Conservation (phyloP, 23 tunicate species). For the Aplidium turbinatum region DNA sequence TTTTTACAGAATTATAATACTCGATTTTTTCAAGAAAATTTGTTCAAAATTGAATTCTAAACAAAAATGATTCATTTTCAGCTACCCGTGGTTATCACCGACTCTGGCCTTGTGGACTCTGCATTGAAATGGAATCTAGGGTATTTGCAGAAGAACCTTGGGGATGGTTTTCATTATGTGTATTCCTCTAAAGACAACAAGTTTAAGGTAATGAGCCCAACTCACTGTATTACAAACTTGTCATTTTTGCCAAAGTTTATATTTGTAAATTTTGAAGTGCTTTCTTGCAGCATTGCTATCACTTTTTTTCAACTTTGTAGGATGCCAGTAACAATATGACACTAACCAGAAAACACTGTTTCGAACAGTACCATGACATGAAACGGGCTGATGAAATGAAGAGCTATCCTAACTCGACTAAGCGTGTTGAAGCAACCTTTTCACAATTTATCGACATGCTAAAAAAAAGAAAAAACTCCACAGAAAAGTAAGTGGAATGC, state of each 20-base stretch:
- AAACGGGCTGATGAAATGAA: slow-evolving; percentile 32
- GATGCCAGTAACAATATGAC: too few species aligned
- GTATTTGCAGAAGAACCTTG: slow-evolving; percentile 61
- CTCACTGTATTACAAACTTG: too few species aligned
- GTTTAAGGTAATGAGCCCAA: too few species aligned
- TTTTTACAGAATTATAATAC: too few species aligned
- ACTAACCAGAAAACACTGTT: too few species aligned
- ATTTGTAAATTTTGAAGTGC: too few species aligned
- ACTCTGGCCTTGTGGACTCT: slow-evolving; percentile 49
- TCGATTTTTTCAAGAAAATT: too few species aligned
- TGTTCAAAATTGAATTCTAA: too few species aligned
- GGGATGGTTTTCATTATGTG: slow-evolving; percentile 56
- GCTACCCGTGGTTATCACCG: slow-evolving; percentile 83
- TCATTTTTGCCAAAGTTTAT: too few species aligned
- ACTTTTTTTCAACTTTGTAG: too few species aligned
- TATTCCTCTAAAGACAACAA: slow-evolving; percentile 56
- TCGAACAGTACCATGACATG: slow-evolving; percentile 67
- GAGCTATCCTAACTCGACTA: slow-evolving; percentile 36
- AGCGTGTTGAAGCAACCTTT: slow-evolving; percentile 45
- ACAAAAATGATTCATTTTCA: too few species aligned
- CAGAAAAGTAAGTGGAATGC: slow-evolving; percentile 53
- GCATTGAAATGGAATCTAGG: slow-evolving; percentile 67
- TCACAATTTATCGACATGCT: slow-evolving; percentile 50
- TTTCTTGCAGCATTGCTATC: too few species aligned
- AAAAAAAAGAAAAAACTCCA: slow-evolving; percentile 5